These are phyloP conservation scores for Heteromormyrus szaboi DNA, from an alignment of 2,797 vertebrate genomes.

Conservation along the genomic window DNA sequence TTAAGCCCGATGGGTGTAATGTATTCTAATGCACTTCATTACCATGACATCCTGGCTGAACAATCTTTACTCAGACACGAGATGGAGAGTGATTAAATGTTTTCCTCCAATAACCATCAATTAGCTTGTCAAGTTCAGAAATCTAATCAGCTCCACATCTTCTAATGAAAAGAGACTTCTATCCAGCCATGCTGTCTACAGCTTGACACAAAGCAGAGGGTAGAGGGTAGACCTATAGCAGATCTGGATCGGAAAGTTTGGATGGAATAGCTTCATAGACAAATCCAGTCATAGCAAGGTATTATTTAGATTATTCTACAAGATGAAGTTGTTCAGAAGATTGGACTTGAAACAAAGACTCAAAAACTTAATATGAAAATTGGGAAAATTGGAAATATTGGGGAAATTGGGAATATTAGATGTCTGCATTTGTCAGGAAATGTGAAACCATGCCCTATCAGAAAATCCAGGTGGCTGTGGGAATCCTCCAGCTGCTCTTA, in stretches of 20 bases:
- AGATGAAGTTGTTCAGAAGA: not conserved
- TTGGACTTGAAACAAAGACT: not conserved
- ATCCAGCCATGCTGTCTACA: conserved; percentile 5
- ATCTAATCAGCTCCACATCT: conserved; percentile 62
- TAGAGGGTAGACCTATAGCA: not conserved
- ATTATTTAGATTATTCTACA: not conserved
- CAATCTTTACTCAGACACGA: conserved; percentile 41
- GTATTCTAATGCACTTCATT: conserved; percentile 64
- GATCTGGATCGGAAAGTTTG: not conserved
- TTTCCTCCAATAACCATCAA: conserved; percentile 62
- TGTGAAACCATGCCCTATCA: not conserved
- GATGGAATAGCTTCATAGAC: not conserved
- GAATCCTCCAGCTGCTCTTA: not conserved
- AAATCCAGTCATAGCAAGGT: not conserved
- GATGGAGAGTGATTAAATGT: conserved; percentile 61
- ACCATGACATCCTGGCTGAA: conserved; percentile 56
- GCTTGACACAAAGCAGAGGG: not conserved
- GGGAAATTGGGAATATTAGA: not conserved
- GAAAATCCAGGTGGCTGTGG: not conserved
- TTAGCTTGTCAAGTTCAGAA: conserved; percentile 71
- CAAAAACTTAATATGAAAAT: not conserved
- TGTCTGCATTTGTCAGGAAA: not conserved
- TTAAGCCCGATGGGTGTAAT: conserved; percentile 41
- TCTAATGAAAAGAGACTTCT: conserved; percentile 44
- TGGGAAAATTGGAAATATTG: not conserved